phyloP scores from a whole-genome alignment of 2,888 invertebrate genomes.

The Sycophila texana region DNA sequence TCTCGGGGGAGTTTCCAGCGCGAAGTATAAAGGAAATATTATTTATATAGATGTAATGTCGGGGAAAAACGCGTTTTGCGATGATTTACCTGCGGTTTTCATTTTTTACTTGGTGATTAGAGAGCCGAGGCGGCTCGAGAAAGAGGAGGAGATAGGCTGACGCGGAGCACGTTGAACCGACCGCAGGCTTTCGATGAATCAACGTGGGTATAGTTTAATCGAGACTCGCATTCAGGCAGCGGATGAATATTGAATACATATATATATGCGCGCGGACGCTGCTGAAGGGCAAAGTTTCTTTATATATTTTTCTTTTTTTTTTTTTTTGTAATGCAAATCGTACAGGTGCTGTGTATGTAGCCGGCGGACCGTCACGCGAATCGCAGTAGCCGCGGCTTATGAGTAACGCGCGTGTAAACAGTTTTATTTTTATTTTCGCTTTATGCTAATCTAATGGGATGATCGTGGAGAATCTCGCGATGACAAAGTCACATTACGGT shows the following conservation, averaged over 20 bases:
- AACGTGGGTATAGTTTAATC: not conserved
- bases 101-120: too few species aligned
- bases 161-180: too few species aligned
- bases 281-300: not conserved
- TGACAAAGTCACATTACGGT: too few species aligned
- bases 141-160: too few species aligned
- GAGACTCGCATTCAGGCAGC: not conserved
- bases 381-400: not conserved
- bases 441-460: not conserved
- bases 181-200: too few species aligned
- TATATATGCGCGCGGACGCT: not conserved
- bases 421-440: not conserved
- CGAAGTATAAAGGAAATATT: too few species aligned
- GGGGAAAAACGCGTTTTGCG: too few species aligned
- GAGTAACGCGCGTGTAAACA: conserved; percentile 1
- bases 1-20: too few species aligned
- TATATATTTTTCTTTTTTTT: not conserved
- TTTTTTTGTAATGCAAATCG: not conserved
- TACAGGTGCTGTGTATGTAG: not conserved
- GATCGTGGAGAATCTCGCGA: not conserved
- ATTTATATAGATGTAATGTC: too few species aligned
- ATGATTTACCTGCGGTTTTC: too few species aligned
- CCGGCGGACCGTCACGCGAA: conserved; percentile 9
- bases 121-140: too few species aligned
- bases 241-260: conserved; percentile 4